Base-by-base conservation (phyloP, 2,888 invertebrate genomes). In the Cerceris ruficornis region DNA sequence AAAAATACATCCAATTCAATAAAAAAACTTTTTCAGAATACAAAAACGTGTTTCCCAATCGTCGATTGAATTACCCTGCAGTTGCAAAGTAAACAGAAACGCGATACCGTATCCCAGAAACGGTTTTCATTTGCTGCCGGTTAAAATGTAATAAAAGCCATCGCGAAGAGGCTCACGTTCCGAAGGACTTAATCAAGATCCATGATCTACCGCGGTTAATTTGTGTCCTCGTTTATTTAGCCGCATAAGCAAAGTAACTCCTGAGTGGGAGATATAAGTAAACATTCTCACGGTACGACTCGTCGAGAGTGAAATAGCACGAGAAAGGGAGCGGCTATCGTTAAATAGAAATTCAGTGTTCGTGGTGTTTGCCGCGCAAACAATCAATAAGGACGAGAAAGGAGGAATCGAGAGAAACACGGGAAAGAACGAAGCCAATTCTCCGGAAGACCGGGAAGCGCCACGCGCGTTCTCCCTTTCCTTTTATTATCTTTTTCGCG, bases 351-450 rank as follows among this genome's bases (percentile, higher is more conserved):
- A 72, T 54, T 49, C 52, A 43, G 14, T 60, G 65, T 65, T 73
- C 60, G 68, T 54, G 46, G 62, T 75, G 70, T 62, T 69, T 59
- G 67, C 9, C 15, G 50, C 5, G 62, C 57, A 69, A 77, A 75
- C 69, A 77, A 69, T 75, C 58, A 66, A 13, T 17, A 61, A 73
- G 67, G 54, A 39, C 41, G 14, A 52, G 11, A 41, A 14, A 11
- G 42, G 49, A 39, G 46, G 61, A 57, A 67, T 71, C 54, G 59
- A 28, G 28, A 13, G 70, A 55, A 70, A 58, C 57, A 43, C 14
- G 28, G 50, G 58, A 50, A 59, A 66, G 64, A 72, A 68, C 66
- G 70, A 77, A 66, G 72, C 77, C 61, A 73, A 69, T 69, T 73
- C 57, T 42, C 17, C 9, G 52, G 17, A 13, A 41, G 42, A 14